Base-by-base conservation (phyloP, 35 echinoderm and acorn worm species). In the Ptychodera flava region DNA sequence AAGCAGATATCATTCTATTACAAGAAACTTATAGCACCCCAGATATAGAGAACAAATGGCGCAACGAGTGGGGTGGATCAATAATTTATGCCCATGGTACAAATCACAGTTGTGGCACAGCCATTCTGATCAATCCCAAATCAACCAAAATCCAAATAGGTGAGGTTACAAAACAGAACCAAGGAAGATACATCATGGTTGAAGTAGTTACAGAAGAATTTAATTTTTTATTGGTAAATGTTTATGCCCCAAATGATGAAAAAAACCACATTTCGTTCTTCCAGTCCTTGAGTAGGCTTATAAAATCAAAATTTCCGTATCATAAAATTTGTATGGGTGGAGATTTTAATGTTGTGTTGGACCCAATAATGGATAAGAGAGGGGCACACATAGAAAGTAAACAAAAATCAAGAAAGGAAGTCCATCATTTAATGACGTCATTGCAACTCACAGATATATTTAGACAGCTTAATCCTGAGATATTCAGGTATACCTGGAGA, bases 51-150 rank as follows among this genome's bases (percentile, higher is more conserved):
- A 81, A 81, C 33, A 31, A 36, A 28, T 88, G 87, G 87, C 78
- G 45, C 12, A 35, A 64, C 1, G 87, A 88, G 36, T 88, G 87
- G 87, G 87, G 87, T 37, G 87, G 87, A 37, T 81, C 80, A 45
- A 81, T 88, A 27, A 10, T 64, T 6, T 88, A 81, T 35, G 81
- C 87, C 16, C 87, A 88, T 64, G 79, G 79, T 15, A 37, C 78
- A 22, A 82, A 37, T 22, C 0, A 80, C 22, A 88, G 87, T 38
- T 64, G 33, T 32, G 79, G 87, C 33, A 79, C 82, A 35, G 82
- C 82, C 0, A 83, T 83, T 64, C 6, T 64, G 1, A 1, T 83
- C 14, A 83, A 34, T 32, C 80, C 14, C 33, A 81, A 81, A 34
- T 31, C 15, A 34, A 32, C 15, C 35, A 81, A 81, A 16, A 10